Evolutionary conservation across 2,113 vertebrate species (phyloP).

Genomic region (Phrynocephalus versicolor): DNA sequence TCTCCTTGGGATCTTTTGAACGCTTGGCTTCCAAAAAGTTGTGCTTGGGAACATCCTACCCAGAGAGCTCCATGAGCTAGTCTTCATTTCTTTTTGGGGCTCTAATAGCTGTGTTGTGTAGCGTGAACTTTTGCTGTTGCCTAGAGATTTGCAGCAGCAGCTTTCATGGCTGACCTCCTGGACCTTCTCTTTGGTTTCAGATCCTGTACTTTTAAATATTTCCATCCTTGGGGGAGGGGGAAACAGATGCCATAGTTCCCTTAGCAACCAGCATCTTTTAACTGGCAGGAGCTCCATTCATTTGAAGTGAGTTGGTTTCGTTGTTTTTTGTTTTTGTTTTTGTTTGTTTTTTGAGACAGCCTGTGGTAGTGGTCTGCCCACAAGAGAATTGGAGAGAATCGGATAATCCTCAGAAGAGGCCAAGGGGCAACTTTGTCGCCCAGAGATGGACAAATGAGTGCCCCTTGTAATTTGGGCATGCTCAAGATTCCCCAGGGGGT

Average conservation of each 20-base stretch:
- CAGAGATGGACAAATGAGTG: neutral
- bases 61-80: no score
- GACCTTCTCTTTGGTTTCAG: neutral
- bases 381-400: neutral
- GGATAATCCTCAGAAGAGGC: neutral
- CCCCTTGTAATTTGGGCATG: no score
- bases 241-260: constrained; percentile 28
- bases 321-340: no score
- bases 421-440: neutral
- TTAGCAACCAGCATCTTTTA: constrained; percentile 31
- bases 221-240: neutral
- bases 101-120: no score
- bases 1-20: neutral
- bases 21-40: neutral
- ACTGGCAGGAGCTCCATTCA: constrained; percentile 10
- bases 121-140: no score
- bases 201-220: neutral
- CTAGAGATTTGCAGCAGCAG: no score
- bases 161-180: neutral
- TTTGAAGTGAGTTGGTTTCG: constrained; percentile 6
- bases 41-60: neutral
- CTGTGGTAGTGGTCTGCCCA: constrained; percentile 12
- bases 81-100: no score
- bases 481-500: no score
- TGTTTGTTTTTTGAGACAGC: neutral